These are phyloP conservation scores for Calephelis nemesis DNA, from an alignment of 1,140 invertebrate species.

Conservation along the genomic window DNA sequence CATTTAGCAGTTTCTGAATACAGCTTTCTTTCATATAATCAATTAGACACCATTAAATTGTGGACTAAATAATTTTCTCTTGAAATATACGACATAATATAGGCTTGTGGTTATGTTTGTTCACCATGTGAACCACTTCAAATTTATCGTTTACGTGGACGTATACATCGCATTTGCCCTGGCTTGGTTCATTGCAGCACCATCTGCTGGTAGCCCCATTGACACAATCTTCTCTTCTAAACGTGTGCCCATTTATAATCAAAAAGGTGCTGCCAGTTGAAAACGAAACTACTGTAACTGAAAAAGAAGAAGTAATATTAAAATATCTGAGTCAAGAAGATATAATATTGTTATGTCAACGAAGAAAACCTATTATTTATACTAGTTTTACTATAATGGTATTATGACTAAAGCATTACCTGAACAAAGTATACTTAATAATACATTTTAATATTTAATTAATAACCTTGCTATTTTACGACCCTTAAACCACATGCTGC, in stretches of 20 bases:
- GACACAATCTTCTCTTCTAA: constrained; percentile 47
- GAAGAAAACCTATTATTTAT: too few species aligned
- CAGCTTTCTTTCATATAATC: background rate
- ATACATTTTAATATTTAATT: too few species aligned
- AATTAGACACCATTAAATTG: constrained; percentile 11
- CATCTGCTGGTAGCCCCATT: constrained; percentile 50
- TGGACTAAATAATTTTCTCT: constrained; percentile 48
- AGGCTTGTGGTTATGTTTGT: constrained; percentile 57
- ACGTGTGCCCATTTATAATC: constrained; percentile 61
- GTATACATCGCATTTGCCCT: constrained; percentile 54
- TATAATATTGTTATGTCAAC: too few species aligned
- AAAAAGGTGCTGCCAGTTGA: constrained; percentile 55
- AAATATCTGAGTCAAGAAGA: background rate
- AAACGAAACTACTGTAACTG: constrained; percentile 58
- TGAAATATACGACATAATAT: constrained; percentile 53
- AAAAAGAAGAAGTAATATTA: constrained; percentile 27
- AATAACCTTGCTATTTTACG: too few species aligned
- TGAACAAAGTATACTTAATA: too few species aligned
- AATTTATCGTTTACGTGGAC: constrained; percentile 56
- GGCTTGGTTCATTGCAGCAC: constrained; percentile 53
- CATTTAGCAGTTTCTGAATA: too few species aligned
- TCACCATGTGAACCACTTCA: constrained; percentile 46
- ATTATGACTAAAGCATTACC: too few species aligned
- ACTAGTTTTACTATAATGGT: too few species aligned
- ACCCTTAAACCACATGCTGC: too few species aligned